Evolutionary conservation across 2,113 vertebrate genomes (phyloP).

Genomic region (Crotalus horridus): DNA sequence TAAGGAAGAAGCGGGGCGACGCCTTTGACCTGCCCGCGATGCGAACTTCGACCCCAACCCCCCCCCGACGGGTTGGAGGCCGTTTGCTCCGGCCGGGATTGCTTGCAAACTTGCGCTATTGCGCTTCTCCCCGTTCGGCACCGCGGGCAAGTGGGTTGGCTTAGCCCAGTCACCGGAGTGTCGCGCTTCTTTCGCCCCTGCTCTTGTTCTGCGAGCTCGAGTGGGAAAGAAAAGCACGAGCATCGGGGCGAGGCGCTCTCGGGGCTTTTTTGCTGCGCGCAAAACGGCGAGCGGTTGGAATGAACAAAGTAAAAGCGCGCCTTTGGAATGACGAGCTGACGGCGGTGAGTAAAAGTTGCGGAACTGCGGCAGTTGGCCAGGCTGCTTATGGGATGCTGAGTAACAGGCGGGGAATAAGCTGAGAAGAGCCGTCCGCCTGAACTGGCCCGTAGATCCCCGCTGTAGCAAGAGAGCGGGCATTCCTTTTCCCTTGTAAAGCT

Average conservation of each 20-base stretch:
- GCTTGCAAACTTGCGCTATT: not conserved
- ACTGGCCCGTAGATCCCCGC: not conserved
- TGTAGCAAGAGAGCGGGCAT: not conserved
- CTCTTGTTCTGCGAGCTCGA: not conserved
- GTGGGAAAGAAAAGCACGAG: not conserved
- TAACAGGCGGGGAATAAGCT: not conserved
- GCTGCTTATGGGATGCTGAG: not conserved
- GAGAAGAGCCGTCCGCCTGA: not conserved
- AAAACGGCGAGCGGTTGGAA: not conserved
- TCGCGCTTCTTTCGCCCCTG: not conserved
- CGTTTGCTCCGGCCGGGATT: not conserved
- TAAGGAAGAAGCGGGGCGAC: no score
- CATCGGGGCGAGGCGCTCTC: not conserved
- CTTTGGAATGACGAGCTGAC: not conserved
- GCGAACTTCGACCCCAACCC: not conserved
- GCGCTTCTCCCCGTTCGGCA: not conserved
- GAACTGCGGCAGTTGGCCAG: not conserved
- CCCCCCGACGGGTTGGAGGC: not conserved
- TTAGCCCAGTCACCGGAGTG: not conserved
- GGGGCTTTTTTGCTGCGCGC: not conserved
- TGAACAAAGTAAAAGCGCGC: not conserved
- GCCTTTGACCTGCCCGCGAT: not conserved
- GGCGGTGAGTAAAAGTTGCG: not conserved
- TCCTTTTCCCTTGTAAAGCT: not conserved
- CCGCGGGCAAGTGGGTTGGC: not conserved